Percentiles rank a stretch among this genome's conserved stretches.
phyloP scores from a whole-genome alignment of 2,888 invertebrate genomes.

The Caenorhabditis wallacei region DNA sequence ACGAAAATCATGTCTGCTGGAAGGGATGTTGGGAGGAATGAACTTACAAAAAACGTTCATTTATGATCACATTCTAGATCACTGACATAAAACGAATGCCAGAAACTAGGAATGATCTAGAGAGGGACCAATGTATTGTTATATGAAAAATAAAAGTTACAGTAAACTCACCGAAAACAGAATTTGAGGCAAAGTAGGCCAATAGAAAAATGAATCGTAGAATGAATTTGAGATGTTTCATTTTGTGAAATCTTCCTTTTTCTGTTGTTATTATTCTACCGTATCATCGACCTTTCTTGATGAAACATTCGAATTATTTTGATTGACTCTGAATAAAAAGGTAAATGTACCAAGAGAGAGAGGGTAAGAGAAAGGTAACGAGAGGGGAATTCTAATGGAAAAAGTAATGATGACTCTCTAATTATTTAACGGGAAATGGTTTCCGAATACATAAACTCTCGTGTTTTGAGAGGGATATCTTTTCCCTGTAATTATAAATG shows the following conservation, averaged over 20 bases:
- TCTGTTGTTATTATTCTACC: conserved; percentile 9
- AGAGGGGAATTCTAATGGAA: conserved; percentile 1
- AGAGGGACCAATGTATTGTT: too few species aligned
- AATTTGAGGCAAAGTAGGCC: neutral
- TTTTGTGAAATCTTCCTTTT: neutral
- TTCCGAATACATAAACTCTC: conserved; percentile 41
- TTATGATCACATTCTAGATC: neutral
- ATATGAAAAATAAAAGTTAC: too few species aligned
- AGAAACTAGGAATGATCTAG: neutral
- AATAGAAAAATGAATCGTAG: neutral
- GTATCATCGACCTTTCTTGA: conserved; percentile 19
- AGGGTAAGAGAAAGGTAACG: neutral
- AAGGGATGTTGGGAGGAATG: conserved; percentile 8
- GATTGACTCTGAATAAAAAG: conserved; percentile 1
- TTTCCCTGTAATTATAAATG: conserved; percentile 43
- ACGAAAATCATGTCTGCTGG: conserved; percentile 23
- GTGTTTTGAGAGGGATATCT: conserved; percentile 7
- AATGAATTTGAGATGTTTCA: neutral
- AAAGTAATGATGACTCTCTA: conserved; percentile 33
- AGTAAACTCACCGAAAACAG: conserved; percentile 9
- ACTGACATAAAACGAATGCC: neutral
- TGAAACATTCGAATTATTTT: conserved; percentile 36
- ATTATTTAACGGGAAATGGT: conserved; percentile 23
- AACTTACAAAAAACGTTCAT: conserved; percentile 13
- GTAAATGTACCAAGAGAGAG: neutral